A percentile compares a stretch with the other conserved stretches of the same genome.
Evolutionary conservation across 2,888 invertebrate genomes (phyloP).

Genomic region (Agapetus fuscipes): DNA sequence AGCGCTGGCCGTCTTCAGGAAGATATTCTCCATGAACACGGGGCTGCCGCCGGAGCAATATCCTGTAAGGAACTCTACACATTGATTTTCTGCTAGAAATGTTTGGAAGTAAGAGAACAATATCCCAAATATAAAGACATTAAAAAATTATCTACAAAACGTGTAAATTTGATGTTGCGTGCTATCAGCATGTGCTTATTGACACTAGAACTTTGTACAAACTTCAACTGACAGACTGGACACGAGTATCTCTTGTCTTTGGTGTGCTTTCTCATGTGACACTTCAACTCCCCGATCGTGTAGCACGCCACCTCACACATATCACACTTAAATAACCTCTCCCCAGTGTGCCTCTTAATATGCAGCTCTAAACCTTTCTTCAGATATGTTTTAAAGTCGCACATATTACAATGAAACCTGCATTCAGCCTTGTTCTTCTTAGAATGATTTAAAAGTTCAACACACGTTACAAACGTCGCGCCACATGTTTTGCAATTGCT

Average conservation of each 20-base stretch:
- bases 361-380: slow-evolving; percentile 36
- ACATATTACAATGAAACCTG: slow-evolving; percentile 34
- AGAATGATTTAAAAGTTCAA: slow-evolving; percentile 36
- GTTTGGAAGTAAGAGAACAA: no score
- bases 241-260: slow-evolving; percentile 37
- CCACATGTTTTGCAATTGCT: slow-evolving; percentile 40
- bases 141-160: no score
- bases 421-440: slow-evolving; percentile 32
- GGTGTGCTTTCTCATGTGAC: slow-evolving; percentile 36
- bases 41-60: slow-evolving; percentile 32
- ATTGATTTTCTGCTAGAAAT: no score
- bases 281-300: slow-evolving; percentile 32
- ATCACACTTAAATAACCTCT: slow-evolving; percentile 34
- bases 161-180: no score
- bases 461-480: slow-evolving; percentile 37
- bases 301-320: slow-evolving; percentile 32
- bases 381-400: slow-evolving; percentile 35
- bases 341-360: slow-evolving; percentile 36
- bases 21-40: slow-evolving; percentile 51
- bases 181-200: slow-evolving; percentile 36
- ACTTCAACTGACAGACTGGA: slow-evolving; percentile 33
- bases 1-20: slow-evolving; percentile 48
- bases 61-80: slow-evolving; percentile 27
- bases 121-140: no score
- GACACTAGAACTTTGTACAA: slow-evolving; percentile 36